Percentiles rank a stretch among this genome's conserved stretches.
Evolutionary conservation across 2,113 vertebrate genomes (phyloP).

Genomic region (Brienomyrus longianalis): DNA sequence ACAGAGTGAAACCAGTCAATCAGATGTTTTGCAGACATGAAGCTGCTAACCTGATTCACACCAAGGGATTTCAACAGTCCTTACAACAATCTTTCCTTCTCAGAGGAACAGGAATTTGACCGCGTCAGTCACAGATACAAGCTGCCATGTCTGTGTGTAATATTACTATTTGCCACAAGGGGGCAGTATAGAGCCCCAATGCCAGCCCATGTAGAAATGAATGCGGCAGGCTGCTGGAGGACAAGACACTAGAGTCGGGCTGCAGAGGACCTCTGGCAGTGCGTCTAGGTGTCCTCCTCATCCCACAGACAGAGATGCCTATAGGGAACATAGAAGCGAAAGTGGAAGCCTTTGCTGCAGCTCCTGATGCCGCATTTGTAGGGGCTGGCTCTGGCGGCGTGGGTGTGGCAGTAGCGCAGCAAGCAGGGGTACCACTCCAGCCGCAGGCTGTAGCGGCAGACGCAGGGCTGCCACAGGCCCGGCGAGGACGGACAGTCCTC

Average conservation of each 20-base stretch:
- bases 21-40: background rate
- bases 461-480: conserved; percentile 76
- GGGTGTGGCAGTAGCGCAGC: conserved; percentile 88
- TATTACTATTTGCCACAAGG: background rate
- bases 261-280: background rate
- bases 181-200: background rate
- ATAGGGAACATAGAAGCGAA: conserved; percentile 78
- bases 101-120: background rate
- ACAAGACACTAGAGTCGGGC: background rate
- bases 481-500: conserved; percentile 64
- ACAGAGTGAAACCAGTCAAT: background rate
- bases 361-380: conserved; percentile 97
- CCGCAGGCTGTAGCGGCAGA: conserved; percentile 77
- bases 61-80: background rate
- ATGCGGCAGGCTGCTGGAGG: background rate
- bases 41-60: background rate
- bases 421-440: conserved; percentile 95
- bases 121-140: background rate
- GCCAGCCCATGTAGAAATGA: background rate
- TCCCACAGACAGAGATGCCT: conserved; percentile 94
- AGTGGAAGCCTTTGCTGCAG: conserved; percentile 89
- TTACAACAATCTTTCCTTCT: background rate
- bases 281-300: conserved; percentile 69
- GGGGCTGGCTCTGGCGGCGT: conserved; percentile 64
- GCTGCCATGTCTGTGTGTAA: background rate